These are phyloP conservation scores for Carabus problematicus DNA, from an alignment of 2,888 invertebrate species.

Conservation along the genomic window DNA sequence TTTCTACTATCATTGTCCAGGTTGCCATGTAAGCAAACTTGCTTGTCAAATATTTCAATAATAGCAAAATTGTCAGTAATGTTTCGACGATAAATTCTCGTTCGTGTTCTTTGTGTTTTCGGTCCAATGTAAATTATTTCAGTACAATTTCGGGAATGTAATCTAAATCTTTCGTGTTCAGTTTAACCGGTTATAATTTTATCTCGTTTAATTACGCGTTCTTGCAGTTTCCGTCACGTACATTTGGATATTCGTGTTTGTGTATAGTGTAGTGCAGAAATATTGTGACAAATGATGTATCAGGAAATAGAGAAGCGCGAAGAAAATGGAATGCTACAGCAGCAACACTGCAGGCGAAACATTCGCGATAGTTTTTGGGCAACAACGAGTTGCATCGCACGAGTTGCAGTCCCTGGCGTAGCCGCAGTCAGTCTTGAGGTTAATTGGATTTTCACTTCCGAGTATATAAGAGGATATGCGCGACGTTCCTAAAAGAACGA, in stretches of 20 bases:
- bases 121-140: too few species aligned
- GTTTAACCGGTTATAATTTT: conserved; percentile 7
- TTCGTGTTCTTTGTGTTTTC: conserved; percentile 21
- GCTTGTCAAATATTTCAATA: too few species aligned
- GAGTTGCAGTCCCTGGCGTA: neutral
- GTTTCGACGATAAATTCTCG: conserved; percentile 26
- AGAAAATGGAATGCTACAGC: too few species aligned
- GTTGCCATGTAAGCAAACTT: conserved; percentile 16
- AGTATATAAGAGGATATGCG: conserved; percentile 49
- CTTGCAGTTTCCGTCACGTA: too few species aligned
- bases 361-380: too few species aligned
- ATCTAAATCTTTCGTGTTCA: neutral
- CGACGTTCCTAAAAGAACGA: conserved; percentile 46
- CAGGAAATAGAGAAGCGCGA: too few species aligned
- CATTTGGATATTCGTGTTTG: too few species aligned
- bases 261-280: too few species aligned
- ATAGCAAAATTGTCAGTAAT: conserved; percentile 33
- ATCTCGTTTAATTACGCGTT: too few species aligned
- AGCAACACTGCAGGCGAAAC: too few species aligned
- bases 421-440: conserved; percentile 50
- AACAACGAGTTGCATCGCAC: neutral
- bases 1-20: neutral
- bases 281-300: too few species aligned
- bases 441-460: conserved; percentile 50
- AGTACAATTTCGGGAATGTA: too few species aligned